Evolutionary conservation across 1,140 invertebrate genomes (phyloP).

Genomic region (Homalodisca vitripennis): DNA sequence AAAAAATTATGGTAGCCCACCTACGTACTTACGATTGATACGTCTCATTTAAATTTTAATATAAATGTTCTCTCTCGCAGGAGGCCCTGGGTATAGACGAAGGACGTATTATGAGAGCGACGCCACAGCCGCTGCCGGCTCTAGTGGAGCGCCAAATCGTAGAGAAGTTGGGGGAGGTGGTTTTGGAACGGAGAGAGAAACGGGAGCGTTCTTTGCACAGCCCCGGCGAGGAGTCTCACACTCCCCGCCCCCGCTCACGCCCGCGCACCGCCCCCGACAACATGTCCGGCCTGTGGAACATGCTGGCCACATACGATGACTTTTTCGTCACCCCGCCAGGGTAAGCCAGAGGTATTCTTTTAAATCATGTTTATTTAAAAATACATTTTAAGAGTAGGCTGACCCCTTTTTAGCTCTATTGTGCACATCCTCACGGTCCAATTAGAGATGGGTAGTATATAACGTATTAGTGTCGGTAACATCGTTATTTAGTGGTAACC

Average conservation of each 20-base stretch:
- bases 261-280: not conserved
- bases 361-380: no score
- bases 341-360: not conserved
- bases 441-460: no score
- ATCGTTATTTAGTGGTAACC: no score
- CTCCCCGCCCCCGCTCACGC: not conserved
- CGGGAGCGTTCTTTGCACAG: not conserved
- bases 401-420: no score
- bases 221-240: not conserved
- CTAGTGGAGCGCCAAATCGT: conserved; percentile 1
- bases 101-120: not conserved
- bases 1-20: no score
- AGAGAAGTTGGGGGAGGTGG: not conserved
- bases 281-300: conserved; percentile 35
- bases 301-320: conserved; percentile 35
- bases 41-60: no score
- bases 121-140: not conserved
- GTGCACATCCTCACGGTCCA: no score
- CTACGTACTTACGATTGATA: no score
- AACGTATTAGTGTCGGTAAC: no score
- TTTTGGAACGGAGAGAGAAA: not conserved
- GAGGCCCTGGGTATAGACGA: conserved; percentile 20
- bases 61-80: not conserved
- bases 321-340: conserved; percentile 31
- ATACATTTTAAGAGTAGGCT: no score